Conservation (phyloP, 2,888 invertebrate species). For the Smittia aterrima region DNA sequence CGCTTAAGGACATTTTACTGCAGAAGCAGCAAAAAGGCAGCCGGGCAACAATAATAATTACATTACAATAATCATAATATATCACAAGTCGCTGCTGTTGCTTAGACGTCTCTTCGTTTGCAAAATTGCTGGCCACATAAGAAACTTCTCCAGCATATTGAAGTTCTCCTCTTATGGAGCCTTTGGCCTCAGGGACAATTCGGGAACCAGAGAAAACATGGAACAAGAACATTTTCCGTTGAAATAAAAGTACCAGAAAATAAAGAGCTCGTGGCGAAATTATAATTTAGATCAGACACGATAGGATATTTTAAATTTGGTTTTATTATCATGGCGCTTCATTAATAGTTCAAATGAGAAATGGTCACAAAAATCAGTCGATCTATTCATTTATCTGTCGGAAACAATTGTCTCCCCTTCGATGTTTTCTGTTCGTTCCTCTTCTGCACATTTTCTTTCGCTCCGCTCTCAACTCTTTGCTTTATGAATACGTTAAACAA, state of each 20-base stretch:
- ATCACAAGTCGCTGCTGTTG: constrained; percentile 23
- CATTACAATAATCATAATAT: constrained; percentile 41
- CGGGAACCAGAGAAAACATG: background rate
- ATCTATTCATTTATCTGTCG: background rate
- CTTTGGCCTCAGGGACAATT: background rate
- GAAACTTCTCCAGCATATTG: background rate
- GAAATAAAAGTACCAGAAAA: background rate
- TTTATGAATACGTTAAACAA: background rate
- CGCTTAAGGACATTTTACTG: constrained; percentile 39
- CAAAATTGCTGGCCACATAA: constrained; percentile 9
- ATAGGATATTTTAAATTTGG: background rate
- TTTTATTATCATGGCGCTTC: too few species aligned
- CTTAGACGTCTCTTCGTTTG: background rate
- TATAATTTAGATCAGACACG: constrained; percentile 20
- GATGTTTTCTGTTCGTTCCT: background rate
- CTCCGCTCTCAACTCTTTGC: background rate
- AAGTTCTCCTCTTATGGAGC: background rate
- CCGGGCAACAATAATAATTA: constrained; percentile 38
- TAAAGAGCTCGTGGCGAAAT: background rate
- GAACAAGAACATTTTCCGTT: background rate
- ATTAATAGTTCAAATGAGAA: too few species aligned
- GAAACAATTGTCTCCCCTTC: background rate
- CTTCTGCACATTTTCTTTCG: background rate
- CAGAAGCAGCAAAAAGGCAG: constrained; percentile 24
- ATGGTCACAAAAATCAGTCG: background rate